phyloP scores from a whole-genome alignment of 2,113 vertebrate species.

The Engraulis encrasicolus region DNA sequence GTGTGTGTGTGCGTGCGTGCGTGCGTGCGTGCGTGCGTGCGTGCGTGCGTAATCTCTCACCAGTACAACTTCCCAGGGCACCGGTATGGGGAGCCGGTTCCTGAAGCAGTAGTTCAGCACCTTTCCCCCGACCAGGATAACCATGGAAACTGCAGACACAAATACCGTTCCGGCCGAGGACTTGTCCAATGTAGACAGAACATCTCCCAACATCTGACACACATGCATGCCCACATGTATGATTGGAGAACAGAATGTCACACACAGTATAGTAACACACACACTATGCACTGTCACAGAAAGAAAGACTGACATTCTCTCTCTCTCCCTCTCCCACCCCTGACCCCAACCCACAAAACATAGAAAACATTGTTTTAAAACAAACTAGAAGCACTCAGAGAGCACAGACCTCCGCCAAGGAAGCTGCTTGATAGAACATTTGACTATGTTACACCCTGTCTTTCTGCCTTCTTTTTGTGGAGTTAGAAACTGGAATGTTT shows the following conservation, averaged over 20 bases:
- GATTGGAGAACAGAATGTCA: not conserved
- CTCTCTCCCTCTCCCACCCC: too few species aligned
- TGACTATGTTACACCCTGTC: too few species aligned
- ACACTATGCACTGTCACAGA: constrained; percentile 26
- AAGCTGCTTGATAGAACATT: too few species aligned
- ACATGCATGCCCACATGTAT: not conserved
- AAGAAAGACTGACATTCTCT: not conserved
- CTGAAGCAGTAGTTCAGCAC: constrained; percentile 72
- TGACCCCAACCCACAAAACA: too few species aligned
- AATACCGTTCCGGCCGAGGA: constrained; percentile 71
- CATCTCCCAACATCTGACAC: constrained; percentile 70
- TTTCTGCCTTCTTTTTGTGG: too few species aligned
- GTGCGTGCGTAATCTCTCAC: constrained; percentile 57
- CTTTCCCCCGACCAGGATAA: constrained; percentile 72
- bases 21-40: not conserved
- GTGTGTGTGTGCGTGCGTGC: not conserved
- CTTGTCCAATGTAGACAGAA: constrained; percentile 66
- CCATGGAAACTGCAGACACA: constrained; percentile 70
- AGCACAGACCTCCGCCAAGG: too few species aligned
- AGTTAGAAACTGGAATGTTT: too few species aligned
- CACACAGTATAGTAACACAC: not conserved
- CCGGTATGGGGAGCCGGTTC: constrained; percentile 68
- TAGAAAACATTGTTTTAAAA: too few species aligned
- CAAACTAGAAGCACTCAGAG: too few species aligned
- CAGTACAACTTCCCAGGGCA: constrained; percentile 81